These are phyloP conservation scores for Ferdinandea cuprea DNA, from an alignment of 2,888 invertebrate genomes.

Conservation along the genomic window DNA sequence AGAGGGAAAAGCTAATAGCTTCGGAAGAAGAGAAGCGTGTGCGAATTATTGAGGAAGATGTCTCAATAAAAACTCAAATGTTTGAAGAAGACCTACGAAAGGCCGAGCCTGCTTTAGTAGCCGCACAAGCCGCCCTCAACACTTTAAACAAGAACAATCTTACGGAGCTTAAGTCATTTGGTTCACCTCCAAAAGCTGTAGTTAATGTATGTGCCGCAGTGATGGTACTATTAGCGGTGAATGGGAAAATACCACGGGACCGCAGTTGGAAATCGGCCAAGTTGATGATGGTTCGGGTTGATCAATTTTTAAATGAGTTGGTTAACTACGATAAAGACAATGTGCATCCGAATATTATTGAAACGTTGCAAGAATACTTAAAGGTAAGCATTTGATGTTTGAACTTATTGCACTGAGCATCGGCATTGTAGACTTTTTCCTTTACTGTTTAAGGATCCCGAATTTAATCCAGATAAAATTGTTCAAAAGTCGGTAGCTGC, in stretches of 20 bases:
- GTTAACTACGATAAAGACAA: conserved; percentile 96
- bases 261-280: conserved; percentile 97
- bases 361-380: conserved; percentile 85
- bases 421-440: too few species aligned
- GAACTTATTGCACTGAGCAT: not conserved
- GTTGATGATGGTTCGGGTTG: conserved; percentile 94
- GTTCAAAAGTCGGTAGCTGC: conserved; percentile 95
- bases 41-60: conserved; percentile 94
- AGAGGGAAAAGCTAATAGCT: conserved; percentile 91
- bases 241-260: conserved; percentile 95
- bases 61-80: conserved; percentile 92
- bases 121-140: conserved; percentile 90
- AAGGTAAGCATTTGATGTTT: conserved; percentile 76
- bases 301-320: conserved; percentile 92
- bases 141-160: conserved; percentile 97
- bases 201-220: conserved; percentile 94
- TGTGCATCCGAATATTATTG: conserved; percentile 93
- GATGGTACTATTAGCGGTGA: conserved; percentile 91
- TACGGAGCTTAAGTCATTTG: conserved; percentile 97
- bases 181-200: conserved; percentile 95
- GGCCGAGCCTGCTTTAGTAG: conserved; percentile 95
- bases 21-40: conserved; percentile 96
- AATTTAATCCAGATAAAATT: conserved; percentile 94
- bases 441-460: conserved; percentile 84
- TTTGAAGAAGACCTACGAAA: conserved; percentile 95